Percentiles rank a stretch among this genome's conserved stretches.
These are phyloP conservation scores for Lottia gigantea DNA, from an alignment of 2,888 invertebrate species.

Conservation along the genomic window DNA sequence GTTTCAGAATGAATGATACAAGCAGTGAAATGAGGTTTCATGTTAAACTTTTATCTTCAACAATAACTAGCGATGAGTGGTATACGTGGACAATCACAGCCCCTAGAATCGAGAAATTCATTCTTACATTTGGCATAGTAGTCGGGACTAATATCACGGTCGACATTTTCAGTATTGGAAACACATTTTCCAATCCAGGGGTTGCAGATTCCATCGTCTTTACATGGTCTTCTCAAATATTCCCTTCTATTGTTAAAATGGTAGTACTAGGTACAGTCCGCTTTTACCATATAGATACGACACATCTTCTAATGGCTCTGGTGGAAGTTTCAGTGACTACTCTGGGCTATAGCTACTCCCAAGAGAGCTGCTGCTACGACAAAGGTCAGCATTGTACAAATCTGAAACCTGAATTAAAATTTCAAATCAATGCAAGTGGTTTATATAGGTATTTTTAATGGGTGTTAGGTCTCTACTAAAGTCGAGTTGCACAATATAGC, in stretches of 20 bases:
- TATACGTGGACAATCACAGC: too few species aligned
- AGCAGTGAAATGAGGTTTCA: too few species aligned
- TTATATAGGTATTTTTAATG: too few species aligned
- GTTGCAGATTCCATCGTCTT: neutral
- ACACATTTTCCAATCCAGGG: neutral
- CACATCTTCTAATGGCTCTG: neutral
- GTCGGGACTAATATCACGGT: neutral
- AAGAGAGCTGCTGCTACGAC: neutral
- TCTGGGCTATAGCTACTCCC: neutral
- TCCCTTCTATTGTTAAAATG: neutral
- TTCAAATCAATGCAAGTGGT: too few species aligned
- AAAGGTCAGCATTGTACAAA: neutral
- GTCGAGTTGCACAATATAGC: too few species aligned
- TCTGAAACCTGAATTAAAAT: neutral
- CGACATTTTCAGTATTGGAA: neutral
- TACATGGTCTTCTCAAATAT: neutral
- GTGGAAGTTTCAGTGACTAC: neutral
- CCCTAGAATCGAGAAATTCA: too few species aligned
- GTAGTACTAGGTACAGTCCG: neutral
- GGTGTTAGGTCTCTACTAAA: too few species aligned
- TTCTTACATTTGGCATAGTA: too few species aligned
- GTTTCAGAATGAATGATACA: too few species aligned
- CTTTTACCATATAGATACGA: neutral
- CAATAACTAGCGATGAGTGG: too few species aligned
- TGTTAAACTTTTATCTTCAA: too few species aligned